A percentile compares a stretch with the other conserved stretches of the same genome.
Evolutionary conservation across 2,888 invertebrate genomes (phyloP).

Genomic region (Ctena decussata): DNA sequence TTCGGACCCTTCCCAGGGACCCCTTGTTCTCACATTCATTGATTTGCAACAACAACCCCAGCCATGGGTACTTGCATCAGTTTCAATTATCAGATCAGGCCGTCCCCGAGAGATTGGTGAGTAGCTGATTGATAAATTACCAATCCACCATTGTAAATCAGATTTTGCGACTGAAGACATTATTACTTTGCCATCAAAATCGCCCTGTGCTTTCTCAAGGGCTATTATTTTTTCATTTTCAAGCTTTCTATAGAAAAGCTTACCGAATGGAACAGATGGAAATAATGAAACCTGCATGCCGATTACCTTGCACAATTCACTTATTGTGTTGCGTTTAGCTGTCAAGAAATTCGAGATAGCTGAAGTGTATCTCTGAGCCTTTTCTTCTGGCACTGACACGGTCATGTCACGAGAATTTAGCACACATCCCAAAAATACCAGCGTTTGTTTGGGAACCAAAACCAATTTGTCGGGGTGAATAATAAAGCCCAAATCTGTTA

Average conservation of each 20-base stretch:
- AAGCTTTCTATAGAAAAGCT: conserved; percentile 8
- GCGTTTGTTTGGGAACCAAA: conserved; percentile 24
- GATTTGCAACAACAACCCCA: conserved; percentile 22
- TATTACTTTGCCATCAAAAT: not conserved
- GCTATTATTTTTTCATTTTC: conserved; percentile 18
- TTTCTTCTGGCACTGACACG: conserved; percentile 23
- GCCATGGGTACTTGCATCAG: not conserved
- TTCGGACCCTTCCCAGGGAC: not conserved
- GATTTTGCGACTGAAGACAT: not conserved
- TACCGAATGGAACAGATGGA: not conserved
- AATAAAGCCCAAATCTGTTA: conserved; percentile 43
- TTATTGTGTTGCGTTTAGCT: not conserved
- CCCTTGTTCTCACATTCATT: not conserved
- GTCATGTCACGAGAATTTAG: conserved; percentile 49
- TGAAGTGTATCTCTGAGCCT: not conserved
- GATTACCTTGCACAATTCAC: not conserved
- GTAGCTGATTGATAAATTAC: not conserved
- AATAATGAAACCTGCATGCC: conserved; percentile 16
- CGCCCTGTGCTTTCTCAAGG: not conserved
- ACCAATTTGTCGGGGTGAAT: conserved; percentile 51
- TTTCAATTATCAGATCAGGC: conserved; percentile 1
- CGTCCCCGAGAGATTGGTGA: not conserved
- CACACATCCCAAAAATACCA: conserved; percentile 42
- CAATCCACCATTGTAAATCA: conserved; percentile 8
- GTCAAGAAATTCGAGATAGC: not conserved